These are phyloP conservation scores for Montipora sp. DNA, from an alignment of 64 coral and sea anemone species.

Conservation along the genomic window DNA sequence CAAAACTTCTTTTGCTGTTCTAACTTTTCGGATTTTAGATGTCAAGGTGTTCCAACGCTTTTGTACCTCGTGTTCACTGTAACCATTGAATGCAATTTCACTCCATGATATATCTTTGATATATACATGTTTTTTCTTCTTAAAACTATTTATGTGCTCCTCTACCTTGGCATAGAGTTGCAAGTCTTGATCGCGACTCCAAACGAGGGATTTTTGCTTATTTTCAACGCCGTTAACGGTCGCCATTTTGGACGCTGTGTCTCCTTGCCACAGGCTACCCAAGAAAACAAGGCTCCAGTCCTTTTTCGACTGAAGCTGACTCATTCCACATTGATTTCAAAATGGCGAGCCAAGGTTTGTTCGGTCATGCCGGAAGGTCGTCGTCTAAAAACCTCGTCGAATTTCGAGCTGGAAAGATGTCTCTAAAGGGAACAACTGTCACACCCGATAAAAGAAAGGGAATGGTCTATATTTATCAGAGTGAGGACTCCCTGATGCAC, in stretches of 20 bases:
- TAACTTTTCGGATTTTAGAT: constrained; percentile 50
- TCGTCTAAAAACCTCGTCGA: constrained; percentile 96
- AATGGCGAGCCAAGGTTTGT: constrained; percentile 87
- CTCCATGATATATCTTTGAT: constrained; percentile 44
- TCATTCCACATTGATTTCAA: constrained; percentile 44
- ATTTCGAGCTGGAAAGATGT: constrained; percentile 99
- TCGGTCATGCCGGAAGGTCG: constrained; percentile 74
- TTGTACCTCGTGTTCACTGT: neutral
- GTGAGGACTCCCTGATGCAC: constrained; percentile 97
- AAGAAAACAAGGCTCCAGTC: neutral
- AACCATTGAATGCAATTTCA: constrained; percentile 20
- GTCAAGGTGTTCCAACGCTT: constrained; percentile 20
- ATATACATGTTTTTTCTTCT: neutral
- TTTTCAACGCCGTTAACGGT: neutral
- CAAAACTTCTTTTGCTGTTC: constrained; percentile 64
- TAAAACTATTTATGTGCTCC: neutral
- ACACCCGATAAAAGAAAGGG: constrained; percentile 97
- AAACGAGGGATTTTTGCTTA: neutral
- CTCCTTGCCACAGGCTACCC: no score
- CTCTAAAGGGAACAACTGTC: constrained; percentile 93
- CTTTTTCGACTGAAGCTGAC: neutral
- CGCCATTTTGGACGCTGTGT: neutral
- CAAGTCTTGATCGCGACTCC: constrained; percentile 18
- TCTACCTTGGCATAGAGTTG: constrained; percentile 23
- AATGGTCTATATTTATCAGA: constrained; percentile 96